phyloP scores from a whole-genome alignment of 1,140 invertebrate genomes.

The Apis cerana region DNA sequence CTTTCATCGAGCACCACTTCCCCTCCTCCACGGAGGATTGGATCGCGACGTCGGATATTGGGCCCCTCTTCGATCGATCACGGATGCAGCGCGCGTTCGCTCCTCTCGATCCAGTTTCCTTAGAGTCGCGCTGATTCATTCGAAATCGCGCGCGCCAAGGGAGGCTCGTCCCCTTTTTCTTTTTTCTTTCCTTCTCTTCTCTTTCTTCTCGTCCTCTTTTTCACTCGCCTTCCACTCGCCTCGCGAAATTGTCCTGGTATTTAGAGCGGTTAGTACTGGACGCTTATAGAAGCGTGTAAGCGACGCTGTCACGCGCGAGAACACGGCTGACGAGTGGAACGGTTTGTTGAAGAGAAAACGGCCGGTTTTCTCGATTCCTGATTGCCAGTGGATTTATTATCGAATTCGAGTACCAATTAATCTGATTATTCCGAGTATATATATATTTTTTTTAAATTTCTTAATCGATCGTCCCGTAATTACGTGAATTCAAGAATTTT shows the following conservation, averaged over 20 bases:
- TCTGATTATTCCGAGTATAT: no score
- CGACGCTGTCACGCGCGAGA: constrained; percentile 29
- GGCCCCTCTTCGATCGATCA: constrained; percentile 11
- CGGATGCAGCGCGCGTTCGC: constrained; percentile 18
- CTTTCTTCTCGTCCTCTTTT: neutral
- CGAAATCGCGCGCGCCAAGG: constrained; percentile 12
- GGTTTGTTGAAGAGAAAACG: neutral
- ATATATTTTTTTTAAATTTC: no score
- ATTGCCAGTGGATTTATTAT: neutral
- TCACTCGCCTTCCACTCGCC: neutral
- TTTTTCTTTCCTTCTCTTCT: neutral
- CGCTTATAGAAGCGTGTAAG: constrained; percentile 28
- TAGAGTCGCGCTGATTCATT: constrained; percentile 34
- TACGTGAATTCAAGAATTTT: no score
- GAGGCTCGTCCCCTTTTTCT: constrained; percentile 7
- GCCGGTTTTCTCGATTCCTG: neutral
- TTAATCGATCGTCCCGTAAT: no score
- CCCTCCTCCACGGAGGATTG: neutral
- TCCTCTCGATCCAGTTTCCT: constrained; percentile 28
- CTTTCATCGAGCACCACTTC: constrained; percentile 21
- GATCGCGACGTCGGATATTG: constrained; percentile 12
- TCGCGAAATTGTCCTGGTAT: constrained; percentile 23
- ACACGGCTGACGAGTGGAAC: constrained; percentile 4
- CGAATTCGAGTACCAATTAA: no score
- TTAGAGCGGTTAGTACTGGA: constrained; percentile 23